Conservation (phyloP, 2,113 vertebrate species). For the Atlantisia rogersi region DNA sequence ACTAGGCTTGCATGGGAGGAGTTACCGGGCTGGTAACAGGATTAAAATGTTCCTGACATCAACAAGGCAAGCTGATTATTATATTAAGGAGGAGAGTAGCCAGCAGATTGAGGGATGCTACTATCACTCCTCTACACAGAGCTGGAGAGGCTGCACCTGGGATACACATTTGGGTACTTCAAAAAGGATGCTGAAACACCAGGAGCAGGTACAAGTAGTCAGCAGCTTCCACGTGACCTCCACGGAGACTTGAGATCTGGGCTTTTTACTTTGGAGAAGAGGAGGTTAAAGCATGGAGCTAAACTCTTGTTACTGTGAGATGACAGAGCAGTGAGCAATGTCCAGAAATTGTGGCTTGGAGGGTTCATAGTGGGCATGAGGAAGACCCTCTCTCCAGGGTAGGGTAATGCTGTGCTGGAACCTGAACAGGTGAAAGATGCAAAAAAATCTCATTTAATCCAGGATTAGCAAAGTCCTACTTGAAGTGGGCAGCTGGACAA, state of each 20-base stretch:
- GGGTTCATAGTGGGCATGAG: neutral
- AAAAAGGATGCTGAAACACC: neutral
- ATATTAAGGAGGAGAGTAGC: neutral
- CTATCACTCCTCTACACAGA: neutral
- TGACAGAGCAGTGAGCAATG: neutral
- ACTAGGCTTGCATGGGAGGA: neutral
- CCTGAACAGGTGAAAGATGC: neutral
- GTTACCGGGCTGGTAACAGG: neutral
- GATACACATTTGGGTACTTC: neutral
- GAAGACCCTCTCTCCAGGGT: neutral
- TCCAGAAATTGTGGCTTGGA: neutral
- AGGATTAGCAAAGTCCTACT: neutral
- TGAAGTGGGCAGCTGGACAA: neutral
- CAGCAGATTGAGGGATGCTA: neutral
- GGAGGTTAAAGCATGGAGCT: neutral
- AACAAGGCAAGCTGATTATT: neutral
- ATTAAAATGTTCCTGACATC: neutral
- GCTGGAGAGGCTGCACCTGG: neutral
- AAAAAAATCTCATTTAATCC: neutral
- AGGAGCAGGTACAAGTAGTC: neutral
- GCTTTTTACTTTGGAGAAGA: neutral
- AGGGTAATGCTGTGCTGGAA: neutral
- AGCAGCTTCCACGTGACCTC: neutral
- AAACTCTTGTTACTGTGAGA: neutral
- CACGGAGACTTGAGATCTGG: neutral